Percentiles rank a stretch among this genome's conserved stretches.
Conservation (phyloP, 2,113 vertebrate genomes). For the Pampusana beccarii region DNA sequence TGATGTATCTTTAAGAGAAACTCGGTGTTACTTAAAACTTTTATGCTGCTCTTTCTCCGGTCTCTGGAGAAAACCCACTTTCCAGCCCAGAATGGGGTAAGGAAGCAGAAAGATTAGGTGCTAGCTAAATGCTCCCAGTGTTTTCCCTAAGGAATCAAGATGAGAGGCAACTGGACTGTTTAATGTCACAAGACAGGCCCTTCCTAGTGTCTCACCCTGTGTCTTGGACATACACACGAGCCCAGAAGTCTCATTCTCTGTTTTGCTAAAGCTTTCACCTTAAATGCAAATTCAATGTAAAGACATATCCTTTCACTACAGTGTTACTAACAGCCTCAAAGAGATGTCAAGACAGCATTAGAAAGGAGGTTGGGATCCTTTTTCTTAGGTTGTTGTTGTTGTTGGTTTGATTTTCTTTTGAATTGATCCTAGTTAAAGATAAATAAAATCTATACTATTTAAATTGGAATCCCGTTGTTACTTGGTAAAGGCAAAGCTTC, state of each 20-base stretch:
- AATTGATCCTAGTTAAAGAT: conserved; percentile 70
- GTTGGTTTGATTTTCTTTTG: conserved; percentile 74
- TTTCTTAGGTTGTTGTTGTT: conserved; percentile 71
- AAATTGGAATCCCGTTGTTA: conserved; percentile 95
- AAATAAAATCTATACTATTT: conserved; percentile 76
- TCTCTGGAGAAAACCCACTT: conserved; percentile 24
- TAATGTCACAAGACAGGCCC: conserved; percentile 25
- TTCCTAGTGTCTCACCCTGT: conserved; percentile 51
- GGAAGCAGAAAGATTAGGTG: conserved; percentile 47
- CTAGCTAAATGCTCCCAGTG: conserved; percentile 41
- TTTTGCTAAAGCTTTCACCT: conserved; percentile 89
- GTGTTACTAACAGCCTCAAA: conserved; percentile 92
- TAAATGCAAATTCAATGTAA: conserved; percentile 77
- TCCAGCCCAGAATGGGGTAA: background rate
- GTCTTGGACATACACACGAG: conserved; percentile 22
- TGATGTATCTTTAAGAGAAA: background rate
- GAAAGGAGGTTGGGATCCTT: conserved; percentile 74
- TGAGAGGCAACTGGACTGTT: background rate
- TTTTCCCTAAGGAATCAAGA: conserved; percentile 17
- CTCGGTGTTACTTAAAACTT: conserved; percentile 1
- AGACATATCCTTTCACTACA: conserved; percentile 84
- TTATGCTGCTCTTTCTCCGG: conserved; percentile 5
- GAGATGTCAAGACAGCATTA: conserved; percentile 74
- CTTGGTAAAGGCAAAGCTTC: conserved; percentile 98
- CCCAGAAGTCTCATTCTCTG: conserved; percentile 34